These are phyloP conservation scores for Bombus affinis DNA, from an alignment of 1,140 invertebrate genomes.

Conservation along the genomic window DNA sequence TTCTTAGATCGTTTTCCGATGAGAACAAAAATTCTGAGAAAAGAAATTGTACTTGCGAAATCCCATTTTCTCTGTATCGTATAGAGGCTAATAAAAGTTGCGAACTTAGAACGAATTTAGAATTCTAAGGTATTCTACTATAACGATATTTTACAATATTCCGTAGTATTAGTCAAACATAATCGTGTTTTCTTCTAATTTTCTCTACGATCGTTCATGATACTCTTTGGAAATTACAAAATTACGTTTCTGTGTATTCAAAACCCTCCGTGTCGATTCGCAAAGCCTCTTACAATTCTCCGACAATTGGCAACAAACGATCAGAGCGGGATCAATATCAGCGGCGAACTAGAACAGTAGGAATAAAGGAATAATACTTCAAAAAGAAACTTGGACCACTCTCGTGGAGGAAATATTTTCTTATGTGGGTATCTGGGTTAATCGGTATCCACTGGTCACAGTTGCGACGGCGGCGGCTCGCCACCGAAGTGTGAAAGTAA, in stretches of 20 bases:
- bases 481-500: constrained; percentile 54
- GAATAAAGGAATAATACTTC: background rate
- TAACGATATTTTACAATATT: background rate
- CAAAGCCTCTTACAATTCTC: background rate
- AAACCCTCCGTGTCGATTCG: background rate
- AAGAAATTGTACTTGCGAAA: too few relatives aligned
- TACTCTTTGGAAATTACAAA: background rate
- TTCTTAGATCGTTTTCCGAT: too few relatives aligned
- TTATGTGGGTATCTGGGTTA: constrained; percentile 51
- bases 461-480: constrained; percentile 14
- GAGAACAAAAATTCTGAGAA: too few relatives aligned
- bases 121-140: too few relatives aligned
- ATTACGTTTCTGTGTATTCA: background rate
- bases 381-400: constrained; percentile 2
- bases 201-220: background rate
- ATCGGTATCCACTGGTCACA: constrained; percentile 38
- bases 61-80: too few relatives aligned
- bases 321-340: constrained; percentile 3
- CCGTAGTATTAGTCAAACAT: background rate
- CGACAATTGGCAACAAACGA: background rate
- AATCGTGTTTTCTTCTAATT: too few relatives aligned
- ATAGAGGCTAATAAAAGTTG: too few relatives aligned
- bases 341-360: background rate
- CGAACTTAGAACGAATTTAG: too few relatives aligned
- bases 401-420: constrained; percentile 23